Conservation (phyloP, 2,113 vertebrate species). For the Sardina pilchardus region DNA sequence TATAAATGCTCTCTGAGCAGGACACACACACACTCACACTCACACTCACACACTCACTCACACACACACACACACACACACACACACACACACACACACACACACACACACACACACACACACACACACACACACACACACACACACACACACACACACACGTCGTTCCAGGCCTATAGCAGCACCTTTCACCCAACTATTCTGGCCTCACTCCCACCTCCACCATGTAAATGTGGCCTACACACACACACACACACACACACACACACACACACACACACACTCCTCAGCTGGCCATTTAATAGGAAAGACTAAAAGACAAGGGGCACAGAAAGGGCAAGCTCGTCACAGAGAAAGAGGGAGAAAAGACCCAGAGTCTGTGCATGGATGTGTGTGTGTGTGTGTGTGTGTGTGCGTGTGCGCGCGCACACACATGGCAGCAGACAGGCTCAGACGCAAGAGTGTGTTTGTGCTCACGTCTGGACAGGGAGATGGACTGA, state of each 20-base stretch:
- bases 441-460: conserved; percentile 43
- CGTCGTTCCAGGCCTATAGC: not conserved
- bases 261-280: not conserved
- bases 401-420: conserved; percentile 35
- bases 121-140: not conserved
- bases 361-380: not conserved
- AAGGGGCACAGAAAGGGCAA: not conserved
- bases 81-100: not conserved
- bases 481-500: conserved; percentile 29
- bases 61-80: conserved; percentile 10
- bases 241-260: not conserved
- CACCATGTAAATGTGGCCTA: conserved; percentile 22
- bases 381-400: not conserved
- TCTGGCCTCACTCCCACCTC: not conserved
- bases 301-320: not conserved
- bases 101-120: not conserved
- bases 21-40: not conserved
- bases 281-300: not conserved
- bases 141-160: not conserved
- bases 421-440: conserved; percentile 16
- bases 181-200: not conserved
- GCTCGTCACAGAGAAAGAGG: not conserved
- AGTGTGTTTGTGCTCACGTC: conserved; percentile 53
- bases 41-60: not conserved
- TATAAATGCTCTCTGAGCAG: not conserved